These are phyloP conservation scores for Dreissena rostriformis DNA, from an alignment of 1,140 invertebrate genomes.

Conservation along the genomic window DNA sequence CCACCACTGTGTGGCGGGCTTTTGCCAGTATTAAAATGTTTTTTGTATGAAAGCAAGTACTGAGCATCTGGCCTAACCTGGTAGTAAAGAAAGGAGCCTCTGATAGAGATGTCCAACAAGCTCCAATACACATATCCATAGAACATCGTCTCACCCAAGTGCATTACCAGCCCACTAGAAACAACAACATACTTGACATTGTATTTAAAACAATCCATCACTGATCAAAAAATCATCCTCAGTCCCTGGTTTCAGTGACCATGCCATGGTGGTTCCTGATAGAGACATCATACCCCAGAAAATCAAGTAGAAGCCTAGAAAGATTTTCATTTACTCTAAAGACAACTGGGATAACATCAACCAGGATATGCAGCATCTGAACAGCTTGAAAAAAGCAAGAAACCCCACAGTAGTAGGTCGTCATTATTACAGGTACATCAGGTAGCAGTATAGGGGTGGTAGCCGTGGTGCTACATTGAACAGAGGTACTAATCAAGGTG, in stretches of 20 bases:
- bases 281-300: slow-evolving; percentile 28
- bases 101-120: slow-evolving; percentile 47
- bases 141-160: slow-evolving; percentile 36
- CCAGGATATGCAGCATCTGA: slow-evolving; percentile 14
- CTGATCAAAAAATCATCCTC: slow-evolving; percentile 29
- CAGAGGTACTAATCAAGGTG: no score
- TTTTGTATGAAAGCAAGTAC: no score
- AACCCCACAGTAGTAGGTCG: no score
- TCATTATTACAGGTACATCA: no score
- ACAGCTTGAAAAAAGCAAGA: no score
- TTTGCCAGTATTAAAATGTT: no score
- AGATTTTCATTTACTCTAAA: slow-evolving; percentile 42
- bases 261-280: slow-evolving; percentile 46
- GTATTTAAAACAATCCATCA: slow-evolving; percentile 38
- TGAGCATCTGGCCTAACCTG: slow-evolving; percentile 25
- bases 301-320: slow-evolving; percentile 30
- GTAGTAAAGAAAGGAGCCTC: slow-evolving; percentile 7
- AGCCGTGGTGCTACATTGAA: no score
- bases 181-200: slow-evolving; percentile 36
- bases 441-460: no score
- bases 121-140: slow-evolving; percentile 27
- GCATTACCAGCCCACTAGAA: slow-evolving; percentile 43
- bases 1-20: no score
- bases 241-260: slow-evolving; percentile 38
- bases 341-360: slow-evolving; percentile 51